A percentile compares a stretch with the other conserved stretches of the same genome.
These are phyloP conservation scores for Gallinago media DNA, from an alignment of 2,113 vertebrate species.

Conservation along the genomic window DNA sequence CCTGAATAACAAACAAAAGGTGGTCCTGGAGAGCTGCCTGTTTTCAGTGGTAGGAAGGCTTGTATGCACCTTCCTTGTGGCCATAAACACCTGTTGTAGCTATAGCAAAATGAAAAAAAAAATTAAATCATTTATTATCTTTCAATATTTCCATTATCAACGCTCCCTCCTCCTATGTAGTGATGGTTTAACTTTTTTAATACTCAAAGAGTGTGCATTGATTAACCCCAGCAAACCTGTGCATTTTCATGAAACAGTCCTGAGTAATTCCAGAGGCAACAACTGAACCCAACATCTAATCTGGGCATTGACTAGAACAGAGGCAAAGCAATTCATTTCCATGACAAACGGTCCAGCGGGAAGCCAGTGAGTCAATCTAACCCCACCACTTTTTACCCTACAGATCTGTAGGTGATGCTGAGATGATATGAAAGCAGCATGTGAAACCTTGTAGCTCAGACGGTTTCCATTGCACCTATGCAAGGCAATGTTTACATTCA, in stretches of 20 bases:
- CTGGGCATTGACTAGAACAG: background rate
- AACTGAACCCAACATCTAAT: background rate
- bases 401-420: background rate
- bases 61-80: background rate
- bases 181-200: background rate
- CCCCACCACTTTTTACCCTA: background rate
- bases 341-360: background rate
- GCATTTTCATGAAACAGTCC: background rate
- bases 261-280: background rate
- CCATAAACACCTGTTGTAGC: background rate
- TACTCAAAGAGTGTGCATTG: background rate
- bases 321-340: background rate
- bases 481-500: background rate
- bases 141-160: background rate
- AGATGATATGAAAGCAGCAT: background rate
- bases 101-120: background rate
- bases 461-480: background rate
- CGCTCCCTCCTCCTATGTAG: background rate
- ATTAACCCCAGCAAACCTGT: background rate
- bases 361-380: background rate
- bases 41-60: background rate
- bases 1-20: background rate
- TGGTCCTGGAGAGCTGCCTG: background rate
- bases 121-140: background rate
- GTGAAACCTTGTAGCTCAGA: background rate